These are phyloP conservation scores for Hemaris fuciformis DNA, from an alignment of 2,888 invertebrate genomes.

Conservation along the genomic window DNA sequence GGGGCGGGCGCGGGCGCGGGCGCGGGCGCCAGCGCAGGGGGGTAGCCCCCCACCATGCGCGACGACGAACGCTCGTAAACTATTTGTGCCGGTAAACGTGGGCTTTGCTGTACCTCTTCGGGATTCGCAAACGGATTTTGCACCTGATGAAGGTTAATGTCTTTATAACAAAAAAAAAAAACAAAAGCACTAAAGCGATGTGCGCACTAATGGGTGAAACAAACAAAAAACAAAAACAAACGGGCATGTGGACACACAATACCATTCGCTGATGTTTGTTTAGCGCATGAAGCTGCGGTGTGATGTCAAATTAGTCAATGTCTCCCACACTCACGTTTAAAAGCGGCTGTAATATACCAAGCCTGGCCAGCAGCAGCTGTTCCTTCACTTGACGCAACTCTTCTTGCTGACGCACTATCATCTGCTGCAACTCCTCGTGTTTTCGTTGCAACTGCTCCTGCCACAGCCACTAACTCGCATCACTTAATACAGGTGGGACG, in stretches of 20 bases:
- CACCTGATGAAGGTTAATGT: conserved; percentile 39
- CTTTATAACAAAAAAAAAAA: not conserved
- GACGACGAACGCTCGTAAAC: conserved; percentile 38
- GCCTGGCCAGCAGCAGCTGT: conserved; percentile 90
- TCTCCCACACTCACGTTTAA: conserved; percentile 54
- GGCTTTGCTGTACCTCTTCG: conserved; percentile 44
- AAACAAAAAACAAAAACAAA: not conserved
- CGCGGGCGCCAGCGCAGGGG: conserved; percentile 28
- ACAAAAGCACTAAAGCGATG: not conserved
- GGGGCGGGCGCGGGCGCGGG: conserved; percentile 21
- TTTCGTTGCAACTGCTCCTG: conserved; percentile 90
- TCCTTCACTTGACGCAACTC: conserved; percentile 93
- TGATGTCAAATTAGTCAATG: not conserved
- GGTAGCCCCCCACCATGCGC: conserved; percentile 31
- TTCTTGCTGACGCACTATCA: conserved; percentile 92
- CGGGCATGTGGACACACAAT: not conserved
- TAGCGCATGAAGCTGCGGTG: not conserved
- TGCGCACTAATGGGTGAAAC: not conserved
- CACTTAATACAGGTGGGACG: conserved; percentile 31
- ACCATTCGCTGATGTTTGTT: not conserved
- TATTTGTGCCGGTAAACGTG: conserved; percentile 44
- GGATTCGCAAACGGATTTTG: conserved; percentile 41
- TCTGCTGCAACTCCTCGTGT: conserved; percentile 91
- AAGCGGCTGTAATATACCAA: conserved; percentile 83
- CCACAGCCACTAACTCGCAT: conserved; percentile 63